Evolutionary conservation across 2,113 vertebrate genomes (phyloP).

Genomic region (Piprites chloris): DNA sequence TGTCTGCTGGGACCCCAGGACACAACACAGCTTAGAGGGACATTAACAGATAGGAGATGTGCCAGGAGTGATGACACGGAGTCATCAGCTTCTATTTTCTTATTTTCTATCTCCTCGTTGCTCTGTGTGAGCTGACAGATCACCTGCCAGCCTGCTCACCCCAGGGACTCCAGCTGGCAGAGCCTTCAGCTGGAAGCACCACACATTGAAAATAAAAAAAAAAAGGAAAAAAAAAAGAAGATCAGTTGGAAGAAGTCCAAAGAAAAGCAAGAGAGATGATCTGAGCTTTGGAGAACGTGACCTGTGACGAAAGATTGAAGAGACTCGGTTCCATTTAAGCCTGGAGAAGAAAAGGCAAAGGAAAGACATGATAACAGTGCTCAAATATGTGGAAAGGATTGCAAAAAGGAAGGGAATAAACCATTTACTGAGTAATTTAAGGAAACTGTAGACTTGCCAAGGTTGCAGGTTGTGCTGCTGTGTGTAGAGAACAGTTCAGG

Average conservation of each 20-base stretch:
- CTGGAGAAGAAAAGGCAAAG: not conserved
- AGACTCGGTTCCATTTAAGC: not conserved
- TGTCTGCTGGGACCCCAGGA: not conserved
- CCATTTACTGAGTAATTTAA: not conserved
- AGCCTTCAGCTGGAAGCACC: not conserved
- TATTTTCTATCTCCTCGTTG: not conserved
- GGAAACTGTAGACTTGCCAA: not conserved
- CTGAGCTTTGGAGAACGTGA: not conserved
- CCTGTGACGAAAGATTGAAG: not conserved
- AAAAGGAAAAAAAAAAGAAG: not conserved
- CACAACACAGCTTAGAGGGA: not conserved
- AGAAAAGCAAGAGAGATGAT: not conserved
- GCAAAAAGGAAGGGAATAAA: not conserved
- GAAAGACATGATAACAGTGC: not conserved
- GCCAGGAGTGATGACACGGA: not conserved
- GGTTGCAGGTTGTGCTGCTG: not conserved
- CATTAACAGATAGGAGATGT: not conserved
- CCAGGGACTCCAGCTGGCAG: not conserved
- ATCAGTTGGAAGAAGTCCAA: not conserved
- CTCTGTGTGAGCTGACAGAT: not conserved
- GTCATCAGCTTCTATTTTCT: not conserved
- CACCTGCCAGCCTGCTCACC: not conserved
- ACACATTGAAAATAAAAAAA: not conserved
- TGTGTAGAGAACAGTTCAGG: not conserved
- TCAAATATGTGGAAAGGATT: slow-evolving; percentile 1